Percentiles rank a stretch among this genome's conserved stretches.
These are phyloP conservation scores for Odontomachus brunneus DNA, from an alignment of 1,140 invertebrate genomes.

Conservation along the genomic window DNA sequence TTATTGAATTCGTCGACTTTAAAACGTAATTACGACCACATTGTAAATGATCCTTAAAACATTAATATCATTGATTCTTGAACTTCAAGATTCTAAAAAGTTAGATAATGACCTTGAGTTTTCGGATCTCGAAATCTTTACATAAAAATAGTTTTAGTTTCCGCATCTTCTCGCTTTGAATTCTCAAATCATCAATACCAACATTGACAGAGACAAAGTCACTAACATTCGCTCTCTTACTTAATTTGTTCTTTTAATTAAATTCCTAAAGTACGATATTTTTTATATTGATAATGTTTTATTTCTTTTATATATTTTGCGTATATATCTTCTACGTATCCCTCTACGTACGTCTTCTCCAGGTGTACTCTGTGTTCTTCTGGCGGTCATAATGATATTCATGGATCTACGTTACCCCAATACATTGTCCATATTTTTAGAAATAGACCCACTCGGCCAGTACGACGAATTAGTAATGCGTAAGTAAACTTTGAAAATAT, in stretches of 20 bases:
- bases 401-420: conserved; percentile 84
- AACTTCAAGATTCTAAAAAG: too few relatives aligned
- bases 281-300: neutral
- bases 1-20: too few relatives aligned
- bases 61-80: too few relatives aligned
- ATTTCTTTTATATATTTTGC: neutral
- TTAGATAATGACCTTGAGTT: neutral
- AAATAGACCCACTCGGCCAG: conserved; percentile 86
- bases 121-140: neutral
- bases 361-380: conserved; percentile 86
- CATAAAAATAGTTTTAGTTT: conserved; percentile 10
- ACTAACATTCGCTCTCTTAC: neutral
- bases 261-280: neutral
- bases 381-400: conserved; percentile 82
- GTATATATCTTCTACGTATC: neutral
- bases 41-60: neutral
- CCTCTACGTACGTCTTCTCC: conserved; percentile 18
- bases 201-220: neutral
- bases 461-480: conserved; percentile 85
- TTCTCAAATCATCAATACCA: conserved; percentile 3
- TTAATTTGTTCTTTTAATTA: neutral
- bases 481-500: conserved; percentile 71
- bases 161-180: neutral
- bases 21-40: too few relatives aligned
- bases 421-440: conserved; percentile 85